phyloP scores from a whole-genome alignment of 2,888 invertebrate species.

The Drosophila koepferae region DNA sequence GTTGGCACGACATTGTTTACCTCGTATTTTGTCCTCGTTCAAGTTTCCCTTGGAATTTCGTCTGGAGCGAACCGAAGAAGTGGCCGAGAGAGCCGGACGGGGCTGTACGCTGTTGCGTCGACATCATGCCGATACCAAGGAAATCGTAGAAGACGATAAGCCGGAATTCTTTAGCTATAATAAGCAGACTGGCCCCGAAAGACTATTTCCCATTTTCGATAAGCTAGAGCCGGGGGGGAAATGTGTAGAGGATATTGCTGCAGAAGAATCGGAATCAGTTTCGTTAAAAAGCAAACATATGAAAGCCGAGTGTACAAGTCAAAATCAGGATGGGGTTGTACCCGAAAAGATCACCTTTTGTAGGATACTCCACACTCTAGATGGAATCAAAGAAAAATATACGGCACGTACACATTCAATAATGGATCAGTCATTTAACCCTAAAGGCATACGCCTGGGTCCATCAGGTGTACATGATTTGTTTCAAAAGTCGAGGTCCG shows the following conservation, averaged over 20 bases:
- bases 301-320: background rate
- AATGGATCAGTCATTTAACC: constrained; percentile 16
- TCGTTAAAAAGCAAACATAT: background rate
- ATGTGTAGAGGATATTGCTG: background rate
- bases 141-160: background rate
- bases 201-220: constrained; percentile 68
- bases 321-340: accelerated
- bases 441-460: background rate
- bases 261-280: background rate
- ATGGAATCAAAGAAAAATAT: constrained; percentile 48
- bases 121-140: accelerated
- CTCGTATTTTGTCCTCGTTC: constrained; percentile 78
- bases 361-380: constrained; percentile 32
- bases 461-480: accelerated
- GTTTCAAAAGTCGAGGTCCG: background rate
- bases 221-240: background rate
- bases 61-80: constrained; percentile 47
- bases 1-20: constrained; percentile 62
- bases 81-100: constrained; percentile 7
- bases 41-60: constrained; percentile 74
- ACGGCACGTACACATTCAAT: background rate
- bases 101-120: constrained; percentile 29
- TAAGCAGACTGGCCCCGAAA: constrained; percentile 74
- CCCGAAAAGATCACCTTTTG: constrained; percentile 16
- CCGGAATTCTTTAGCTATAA: constrained; percentile 42